Conservation (phyloP, 2,113 vertebrate species). For the Ondatra zibethicus region DNA sequence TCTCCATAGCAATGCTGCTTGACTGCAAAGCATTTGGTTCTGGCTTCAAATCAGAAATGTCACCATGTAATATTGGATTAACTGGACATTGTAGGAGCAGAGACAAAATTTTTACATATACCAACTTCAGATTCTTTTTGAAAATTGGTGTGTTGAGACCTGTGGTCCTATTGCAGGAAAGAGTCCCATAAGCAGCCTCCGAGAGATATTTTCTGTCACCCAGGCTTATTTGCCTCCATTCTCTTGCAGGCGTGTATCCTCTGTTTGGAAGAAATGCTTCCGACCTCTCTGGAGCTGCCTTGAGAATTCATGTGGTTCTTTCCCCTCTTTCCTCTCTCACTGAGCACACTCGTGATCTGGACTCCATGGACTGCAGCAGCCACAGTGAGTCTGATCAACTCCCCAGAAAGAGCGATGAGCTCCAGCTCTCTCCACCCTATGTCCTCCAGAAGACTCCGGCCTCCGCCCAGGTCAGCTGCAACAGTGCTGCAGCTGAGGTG, state of each 20-base stretch:
- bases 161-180: background rate
- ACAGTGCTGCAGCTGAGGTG: background rate
- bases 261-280: slow-evolving; percentile 92
- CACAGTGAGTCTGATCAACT: slow-evolving; percentile 79
- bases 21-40: background rate
- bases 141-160: background rate
- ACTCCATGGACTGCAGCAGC: slow-evolving; percentile 80
- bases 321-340: slow-evolving; percentile 53
- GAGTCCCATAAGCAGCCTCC: background rate
- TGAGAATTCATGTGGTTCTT: slow-evolving; percentile 90
- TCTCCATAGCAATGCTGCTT: background rate
- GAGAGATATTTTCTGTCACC: background rate
- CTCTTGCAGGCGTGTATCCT: slow-evolving; percentile 92
- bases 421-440: slow-evolving; percentile 49
- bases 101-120: background rate
- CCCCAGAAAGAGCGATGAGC: slow-evolving; percentile 34
- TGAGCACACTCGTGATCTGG: slow-evolving; percentile 1
- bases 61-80: background rate
- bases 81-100: background rate
- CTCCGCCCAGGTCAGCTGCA: slow-evolving; percentile 13
- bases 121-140: background rate
- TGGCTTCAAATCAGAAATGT: slow-evolving; percentile 36
- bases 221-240: background rate
- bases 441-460: slow-evolving; percentile 62
- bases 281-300: slow-evolving; percentile 93